phyloP scores from a whole-genome alignment of 1,140 invertebrate genomes.

The Dendrolimus punctatus region DNA sequence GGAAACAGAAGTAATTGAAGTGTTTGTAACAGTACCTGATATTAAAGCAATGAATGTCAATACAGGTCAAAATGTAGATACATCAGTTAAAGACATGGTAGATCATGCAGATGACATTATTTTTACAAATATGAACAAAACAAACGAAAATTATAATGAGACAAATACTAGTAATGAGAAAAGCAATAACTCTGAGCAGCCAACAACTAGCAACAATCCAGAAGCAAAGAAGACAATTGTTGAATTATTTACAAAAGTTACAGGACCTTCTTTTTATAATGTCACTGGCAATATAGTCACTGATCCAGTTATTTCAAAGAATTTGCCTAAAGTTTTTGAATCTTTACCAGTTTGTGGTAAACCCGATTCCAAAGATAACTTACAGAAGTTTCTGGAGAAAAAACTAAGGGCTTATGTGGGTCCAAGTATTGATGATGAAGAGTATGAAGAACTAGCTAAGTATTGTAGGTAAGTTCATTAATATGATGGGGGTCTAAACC shows the following conservation, averaged over 20 bases:
- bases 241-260: slow-evolving; percentile 21
- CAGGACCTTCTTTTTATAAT: slow-evolving; percentile 27
- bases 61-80: too few species aligned
- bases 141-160: too few species aligned
- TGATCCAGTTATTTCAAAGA: slow-evolving; percentile 32
- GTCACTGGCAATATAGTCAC: slow-evolving; percentile 33
- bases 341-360: slow-evolving; percentile 35
- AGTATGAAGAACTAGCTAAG: slow-evolving; percentile 32
- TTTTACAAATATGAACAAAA: too few species aligned
- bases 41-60: too few species aligned
- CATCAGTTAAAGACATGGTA: too few species aligned
- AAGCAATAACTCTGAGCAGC: too few species aligned
- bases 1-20: too few species aligned
- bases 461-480: slow-evolving; percentile 44
- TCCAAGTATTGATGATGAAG: slow-evolving; percentile 32
- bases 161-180: too few species aligned
- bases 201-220: too few species aligned
- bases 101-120: too few species aligned
- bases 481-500: too few species aligned
- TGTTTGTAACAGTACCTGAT: too few species aligned
- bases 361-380: slow-evolving; percentile 20
- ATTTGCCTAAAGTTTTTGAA: slow-evolving; percentile 33
- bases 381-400: slow-evolving; percentile 24
- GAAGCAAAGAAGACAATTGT: slow-evolving; percentile 8
- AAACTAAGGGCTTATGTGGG: slow-evolving; percentile 44